Percentiles rank a stretch among this genome's conserved stretches.
Evolutionary conservation across 2,797 vertebrate species (phyloP).

Genomic region (Amniataba percoides): DNA sequence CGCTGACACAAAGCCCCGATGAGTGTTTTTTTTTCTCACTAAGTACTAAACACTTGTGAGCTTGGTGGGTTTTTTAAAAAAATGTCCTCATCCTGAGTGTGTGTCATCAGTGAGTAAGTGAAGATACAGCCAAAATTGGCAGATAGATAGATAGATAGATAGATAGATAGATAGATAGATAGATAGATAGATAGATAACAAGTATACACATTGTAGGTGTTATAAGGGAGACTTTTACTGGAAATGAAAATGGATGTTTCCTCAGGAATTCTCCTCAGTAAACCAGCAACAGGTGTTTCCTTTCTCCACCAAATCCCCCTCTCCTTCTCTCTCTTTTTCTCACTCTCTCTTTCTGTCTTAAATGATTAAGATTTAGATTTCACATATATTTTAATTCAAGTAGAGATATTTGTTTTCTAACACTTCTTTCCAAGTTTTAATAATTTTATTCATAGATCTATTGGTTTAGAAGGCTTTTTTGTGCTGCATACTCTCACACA

Average conservation of each 20-base stretch:
- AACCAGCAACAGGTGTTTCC: background rate
- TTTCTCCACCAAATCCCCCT: background rate
- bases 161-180: too few relatives aligned
- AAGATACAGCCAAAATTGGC: background rate
- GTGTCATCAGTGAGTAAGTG: slow-evolving; percentile 54
- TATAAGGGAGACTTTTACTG: background rate
- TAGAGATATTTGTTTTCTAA: background rate
- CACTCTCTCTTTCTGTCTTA: background rate
- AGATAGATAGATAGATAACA: too few relatives aligned
- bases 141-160: too few relatives aligned
- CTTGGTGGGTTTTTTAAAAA: background rate
- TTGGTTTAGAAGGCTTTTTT: background rate
- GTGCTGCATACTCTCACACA: background rate
- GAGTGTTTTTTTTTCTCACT: background rate
- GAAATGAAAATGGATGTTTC: background rate
- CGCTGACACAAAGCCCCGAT: slow-evolving; percentile 24
- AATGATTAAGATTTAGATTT: background rate
- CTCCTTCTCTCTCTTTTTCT: too few relatives aligned
- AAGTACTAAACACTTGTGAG: slow-evolving; percentile 9
- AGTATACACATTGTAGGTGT: too few relatives aligned
- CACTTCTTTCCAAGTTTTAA: background rate
- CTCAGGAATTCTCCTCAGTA: background rate
- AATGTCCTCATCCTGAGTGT: slow-evolving; percentile 21
- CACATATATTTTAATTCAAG: background rate
- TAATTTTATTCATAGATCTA: background rate